phyloP scores from a whole-genome alignment of 2,888 invertebrate genomes.

The Cerastoderma edule region DNA sequence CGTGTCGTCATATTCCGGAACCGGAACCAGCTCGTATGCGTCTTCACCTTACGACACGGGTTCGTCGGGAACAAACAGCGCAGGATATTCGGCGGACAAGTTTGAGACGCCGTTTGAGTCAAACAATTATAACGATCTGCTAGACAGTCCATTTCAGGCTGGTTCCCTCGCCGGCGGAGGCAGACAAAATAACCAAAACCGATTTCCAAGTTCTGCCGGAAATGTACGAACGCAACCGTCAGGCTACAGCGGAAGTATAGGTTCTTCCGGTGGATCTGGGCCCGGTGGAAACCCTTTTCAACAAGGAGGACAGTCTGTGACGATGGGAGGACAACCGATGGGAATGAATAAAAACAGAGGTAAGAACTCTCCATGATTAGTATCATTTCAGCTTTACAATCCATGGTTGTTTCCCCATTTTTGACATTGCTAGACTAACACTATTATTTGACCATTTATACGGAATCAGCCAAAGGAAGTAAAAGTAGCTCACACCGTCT shows the following conservation, averaged over 20 bases:
- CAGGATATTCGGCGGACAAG: neutral
- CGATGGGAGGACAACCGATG: constrained; percentile 1
- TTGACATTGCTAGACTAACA: no score
- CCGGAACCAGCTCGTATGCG: neutral
- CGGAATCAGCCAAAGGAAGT: no score
- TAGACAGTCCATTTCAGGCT: constrained; percentile 40
- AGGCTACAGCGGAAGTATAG: neutral
- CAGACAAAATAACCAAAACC: neutral
- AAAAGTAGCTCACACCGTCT: no score
- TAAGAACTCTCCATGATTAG: no score
- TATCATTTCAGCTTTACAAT: neutral
- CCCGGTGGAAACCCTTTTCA: constrained; percentile 35
- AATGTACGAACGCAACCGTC: constrained; percentile 3
- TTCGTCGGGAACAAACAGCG: neutral
- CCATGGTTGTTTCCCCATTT: neutral
- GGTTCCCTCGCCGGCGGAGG: constrained; percentile 7
- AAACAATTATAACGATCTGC: constrained; percentile 50
- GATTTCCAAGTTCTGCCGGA: neutral
- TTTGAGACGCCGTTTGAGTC: constrained; percentile 51
- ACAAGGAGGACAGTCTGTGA: constrained; percentile 35
- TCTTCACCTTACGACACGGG: constrained; percentile 4
- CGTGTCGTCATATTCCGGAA: constrained; percentile 4
- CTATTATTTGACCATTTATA: no score
- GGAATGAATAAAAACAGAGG: constrained; percentile 6
- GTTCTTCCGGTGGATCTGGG: constrained; percentile 1